These are phyloP conservation scores for Epinephelus moara DNA, from an alignment of 2,113 vertebrate genomes.

Conservation along the genomic window DNA sequence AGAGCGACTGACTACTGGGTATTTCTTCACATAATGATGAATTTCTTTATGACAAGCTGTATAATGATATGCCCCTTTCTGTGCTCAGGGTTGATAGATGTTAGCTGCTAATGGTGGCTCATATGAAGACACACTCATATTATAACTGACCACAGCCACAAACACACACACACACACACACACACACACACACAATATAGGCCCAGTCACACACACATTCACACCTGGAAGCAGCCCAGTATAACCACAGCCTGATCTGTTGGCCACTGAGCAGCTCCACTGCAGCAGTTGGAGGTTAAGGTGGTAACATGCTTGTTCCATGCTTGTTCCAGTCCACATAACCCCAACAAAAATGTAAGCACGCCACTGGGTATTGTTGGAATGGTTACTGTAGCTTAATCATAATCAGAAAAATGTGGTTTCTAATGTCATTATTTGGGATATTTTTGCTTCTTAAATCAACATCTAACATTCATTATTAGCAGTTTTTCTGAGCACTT, in stretches of 20 bases:
- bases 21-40: slow-evolving; percentile 46
- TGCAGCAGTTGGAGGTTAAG: background rate
- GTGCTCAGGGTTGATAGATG: slow-evolving; percentile 22
- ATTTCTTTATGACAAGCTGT: slow-evolving; percentile 33
- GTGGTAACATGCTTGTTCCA: background rate
- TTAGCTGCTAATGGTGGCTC: slow-evolving; percentile 1
- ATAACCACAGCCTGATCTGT: slow-evolving; percentile 41
- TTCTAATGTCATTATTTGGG: background rate
- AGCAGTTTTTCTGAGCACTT: too few species aligned
- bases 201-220: background rate
- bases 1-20: slow-evolving; percentile 14
- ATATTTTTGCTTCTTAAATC: background rate
- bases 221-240: slow-evolving; percentile 42
- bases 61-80: background rate
- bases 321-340: slow-evolving; percentile 4
- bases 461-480: background rate
- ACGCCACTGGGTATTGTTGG: background rate
- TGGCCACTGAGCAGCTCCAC: slow-evolving; percentile 12
- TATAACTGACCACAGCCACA: slow-evolving; percentile 7
- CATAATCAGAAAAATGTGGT: background rate
- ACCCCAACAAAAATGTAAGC: background rate
- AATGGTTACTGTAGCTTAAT: background rate
- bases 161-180: slow-evolving; percentile 9
- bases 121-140: slow-evolving; percentile 15
- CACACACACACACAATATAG: slow-evolving; percentile 1